Percentiles rank a stretch among this genome's conserved stretches.
These are phyloP conservation scores for Enhydra lutris DNA, from an alignment of 2,113 vertebrate species.

Conservation along the genomic window DNA sequence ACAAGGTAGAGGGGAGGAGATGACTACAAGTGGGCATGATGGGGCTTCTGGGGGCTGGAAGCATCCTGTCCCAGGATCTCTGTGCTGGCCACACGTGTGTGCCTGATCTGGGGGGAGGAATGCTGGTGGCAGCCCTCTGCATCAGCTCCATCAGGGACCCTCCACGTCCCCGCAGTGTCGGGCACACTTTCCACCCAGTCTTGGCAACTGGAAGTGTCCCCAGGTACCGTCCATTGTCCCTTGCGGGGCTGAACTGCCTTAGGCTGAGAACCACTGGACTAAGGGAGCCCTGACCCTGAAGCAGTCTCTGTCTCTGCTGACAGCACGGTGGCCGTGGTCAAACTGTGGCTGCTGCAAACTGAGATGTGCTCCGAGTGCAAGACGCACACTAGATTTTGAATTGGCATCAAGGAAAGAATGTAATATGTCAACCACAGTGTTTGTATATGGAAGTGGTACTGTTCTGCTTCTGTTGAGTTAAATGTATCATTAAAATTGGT, in stretches of 20 bases:
- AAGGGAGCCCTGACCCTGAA: background rate
- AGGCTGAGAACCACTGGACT: background rate
- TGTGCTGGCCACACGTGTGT: background rate
- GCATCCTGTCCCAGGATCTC: background rate
- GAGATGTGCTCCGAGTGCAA: too few species aligned
- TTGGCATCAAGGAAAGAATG: background rate
- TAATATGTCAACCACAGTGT: too few species aligned
- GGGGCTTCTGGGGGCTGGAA: background rate
- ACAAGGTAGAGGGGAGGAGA: background rate
- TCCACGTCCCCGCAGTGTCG: too few species aligned
- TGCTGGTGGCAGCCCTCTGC: background rate
- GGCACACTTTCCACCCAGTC: background rate
- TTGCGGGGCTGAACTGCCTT: background rate
- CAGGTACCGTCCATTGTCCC: too few species aligned
- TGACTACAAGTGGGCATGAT: background rate
- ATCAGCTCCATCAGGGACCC: too few species aligned
- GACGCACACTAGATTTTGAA: background rate
- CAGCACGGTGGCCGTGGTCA: too few species aligned
- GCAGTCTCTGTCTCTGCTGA: background rate
- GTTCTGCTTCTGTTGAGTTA: background rate
- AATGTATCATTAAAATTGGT: background rate
- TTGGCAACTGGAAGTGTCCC: background rate
- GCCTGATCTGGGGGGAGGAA: background rate
- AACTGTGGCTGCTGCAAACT: background rate
- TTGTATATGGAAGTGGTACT: background rate